A percentile compares a stretch with the other conserved stretches of the same genome.
Conservation (phyloP, 1,140 invertebrate genomes). For the Metaphire vulgaris region DNA sequence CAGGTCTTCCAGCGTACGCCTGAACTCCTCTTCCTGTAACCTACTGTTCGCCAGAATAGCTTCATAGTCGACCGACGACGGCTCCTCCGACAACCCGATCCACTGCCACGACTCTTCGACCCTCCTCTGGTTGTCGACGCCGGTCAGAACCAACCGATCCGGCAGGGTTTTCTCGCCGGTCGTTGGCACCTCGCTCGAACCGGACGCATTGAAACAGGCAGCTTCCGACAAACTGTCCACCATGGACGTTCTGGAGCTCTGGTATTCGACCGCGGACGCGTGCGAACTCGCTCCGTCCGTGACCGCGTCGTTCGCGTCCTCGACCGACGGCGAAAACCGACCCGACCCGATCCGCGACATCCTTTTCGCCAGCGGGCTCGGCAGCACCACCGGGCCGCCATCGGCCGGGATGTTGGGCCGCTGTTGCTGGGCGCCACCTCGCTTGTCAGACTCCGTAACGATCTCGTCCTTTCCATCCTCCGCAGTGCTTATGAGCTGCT, state of each 20-base stretch:
- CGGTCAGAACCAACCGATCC: background rate
- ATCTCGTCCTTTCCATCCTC: background rate
- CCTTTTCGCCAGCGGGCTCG: background rate
- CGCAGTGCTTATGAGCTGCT: slow-evolving; percentile 40
- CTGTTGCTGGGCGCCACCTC: no score
- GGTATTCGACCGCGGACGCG: background rate
- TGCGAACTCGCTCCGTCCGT: slow-evolving; percentile 5
- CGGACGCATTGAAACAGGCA: background rate
- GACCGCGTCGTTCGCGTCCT: background rate
- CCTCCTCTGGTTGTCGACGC: background rate
- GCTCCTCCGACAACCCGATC: background rate
- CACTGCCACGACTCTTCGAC: background rate
- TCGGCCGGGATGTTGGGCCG: background rate
- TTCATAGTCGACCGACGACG: no score
- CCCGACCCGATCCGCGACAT: background rate
- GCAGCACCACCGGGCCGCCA: background rate
- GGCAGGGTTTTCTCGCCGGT: background rate
- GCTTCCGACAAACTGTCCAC: background rate
- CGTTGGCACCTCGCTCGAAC: background rate
- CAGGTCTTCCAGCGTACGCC: background rate
- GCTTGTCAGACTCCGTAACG: background rate
- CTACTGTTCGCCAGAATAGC: background rate
- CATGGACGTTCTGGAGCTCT: background rate
- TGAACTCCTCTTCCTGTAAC: background rate
- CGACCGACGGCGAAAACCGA: slow-evolving; percentile 1